Conservation (phyloP, 2,113 vertebrate genomes). For the Pithys albifrons region DNA sequence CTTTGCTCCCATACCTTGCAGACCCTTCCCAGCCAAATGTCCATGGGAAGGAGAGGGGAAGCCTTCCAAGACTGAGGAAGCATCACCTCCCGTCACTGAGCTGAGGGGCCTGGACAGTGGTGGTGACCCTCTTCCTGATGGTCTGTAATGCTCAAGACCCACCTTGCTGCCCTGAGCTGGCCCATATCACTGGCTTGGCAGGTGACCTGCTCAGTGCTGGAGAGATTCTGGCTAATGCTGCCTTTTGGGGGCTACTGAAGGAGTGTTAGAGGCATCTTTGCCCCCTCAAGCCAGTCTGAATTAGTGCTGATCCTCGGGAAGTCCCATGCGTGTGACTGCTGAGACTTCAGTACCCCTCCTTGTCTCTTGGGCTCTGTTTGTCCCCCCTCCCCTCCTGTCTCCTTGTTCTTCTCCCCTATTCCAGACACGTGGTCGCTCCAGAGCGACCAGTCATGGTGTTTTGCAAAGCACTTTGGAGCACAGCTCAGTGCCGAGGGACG, state of each 20-base stretch:
- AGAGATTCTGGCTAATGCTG: not conserved
- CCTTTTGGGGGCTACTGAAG: not conserved
- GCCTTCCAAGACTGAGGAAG: not conserved
- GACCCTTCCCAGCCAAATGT: not conserved
- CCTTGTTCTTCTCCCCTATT: not conserved
- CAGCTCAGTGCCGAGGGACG: not conserved
- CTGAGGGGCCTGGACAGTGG: no score
- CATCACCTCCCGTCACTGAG: not conserved
- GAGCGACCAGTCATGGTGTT: not conserved
- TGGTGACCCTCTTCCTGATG: not conserved
- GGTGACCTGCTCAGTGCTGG: not conserved
- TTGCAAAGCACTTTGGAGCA: not conserved
- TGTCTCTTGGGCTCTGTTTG: not conserved
- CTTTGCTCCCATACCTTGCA: not conserved
- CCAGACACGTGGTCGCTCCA: accelerated
- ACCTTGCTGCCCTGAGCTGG: not conserved
- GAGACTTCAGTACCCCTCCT: not conserved
- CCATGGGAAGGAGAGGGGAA: not conserved
- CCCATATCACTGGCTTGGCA: not conserved
- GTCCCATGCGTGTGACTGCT: accelerated
- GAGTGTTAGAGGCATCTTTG: accelerated
- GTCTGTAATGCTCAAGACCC: not conserved
- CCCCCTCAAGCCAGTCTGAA: not conserved
- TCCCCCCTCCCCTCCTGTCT: not conserved
- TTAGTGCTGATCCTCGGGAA: not conserved